phyloP scores from a whole-genome alignment of 1,140 invertebrate genomes.

The Scylla paramamosain region DNA sequence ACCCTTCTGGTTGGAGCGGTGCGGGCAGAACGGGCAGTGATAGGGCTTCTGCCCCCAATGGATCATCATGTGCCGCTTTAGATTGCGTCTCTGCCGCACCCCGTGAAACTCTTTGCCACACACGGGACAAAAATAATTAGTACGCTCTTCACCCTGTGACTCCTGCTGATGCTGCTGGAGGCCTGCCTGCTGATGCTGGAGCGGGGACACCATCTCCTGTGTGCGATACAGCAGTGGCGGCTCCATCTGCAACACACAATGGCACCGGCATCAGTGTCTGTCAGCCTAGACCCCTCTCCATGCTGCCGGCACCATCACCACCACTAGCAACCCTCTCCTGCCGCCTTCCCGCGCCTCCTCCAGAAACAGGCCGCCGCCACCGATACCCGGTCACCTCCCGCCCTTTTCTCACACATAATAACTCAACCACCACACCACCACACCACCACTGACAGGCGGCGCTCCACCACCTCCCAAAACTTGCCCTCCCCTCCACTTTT shows the following conservation, averaged over 20 bases:
- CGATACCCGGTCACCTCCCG: conserved; percentile 27
- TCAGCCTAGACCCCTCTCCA: conserved; percentile 9
- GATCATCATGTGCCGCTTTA: conserved; percentile 77
- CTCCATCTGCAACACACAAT: conserved; percentile 74
- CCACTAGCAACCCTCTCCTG: background rate
- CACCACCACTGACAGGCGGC: background rate
- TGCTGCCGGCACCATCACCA: conserved; percentile 38
- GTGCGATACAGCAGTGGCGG: conserved; percentile 67
- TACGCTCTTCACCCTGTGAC: conserved; percentile 30
- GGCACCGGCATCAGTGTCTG: conserved; percentile 72
- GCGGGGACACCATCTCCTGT: conserved; percentile 64
- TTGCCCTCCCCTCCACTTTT: background rate
- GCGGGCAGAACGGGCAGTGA: conserved; percentile 88
- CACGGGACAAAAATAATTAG: conserved; percentile 69
- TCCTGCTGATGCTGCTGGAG: conserved; percentile 51
- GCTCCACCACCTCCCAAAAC: background rate
- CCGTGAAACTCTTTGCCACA: conserved; percentile 75
- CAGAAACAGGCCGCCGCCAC: conserved; percentile 8
- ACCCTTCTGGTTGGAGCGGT: conserved; percentile 85
- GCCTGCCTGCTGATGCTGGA: conserved; percentile 42
- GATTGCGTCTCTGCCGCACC: conserved; percentile 73
- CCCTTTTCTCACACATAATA: too few relatives aligned
- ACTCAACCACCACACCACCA: background rate
- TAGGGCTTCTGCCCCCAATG: conserved; percentile 94
- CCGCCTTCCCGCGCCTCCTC: conserved; percentile 28